Percentiles rank a stretch among this genome's conserved stretches.
phyloP scores from a whole-genome alignment of 2,888 invertebrate species.

The Sphecodes monilicornis region DNA sequence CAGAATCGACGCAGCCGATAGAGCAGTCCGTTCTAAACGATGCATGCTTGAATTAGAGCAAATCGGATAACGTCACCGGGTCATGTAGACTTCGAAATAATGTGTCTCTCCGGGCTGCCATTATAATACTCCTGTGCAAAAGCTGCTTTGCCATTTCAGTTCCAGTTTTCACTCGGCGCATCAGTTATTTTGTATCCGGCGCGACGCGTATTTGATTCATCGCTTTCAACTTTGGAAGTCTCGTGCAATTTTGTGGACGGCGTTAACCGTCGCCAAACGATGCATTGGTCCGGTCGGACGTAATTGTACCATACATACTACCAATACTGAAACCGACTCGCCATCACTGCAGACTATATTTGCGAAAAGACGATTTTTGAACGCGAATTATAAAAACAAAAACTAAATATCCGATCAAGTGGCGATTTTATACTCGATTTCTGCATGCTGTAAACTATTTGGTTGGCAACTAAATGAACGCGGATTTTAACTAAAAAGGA shows the following conservation, averaged over 20 bases:
- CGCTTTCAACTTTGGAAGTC: slow-evolving; percentile 8
- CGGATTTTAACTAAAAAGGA: no score
- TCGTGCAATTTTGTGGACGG: background rate
- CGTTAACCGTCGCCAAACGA: background rate
- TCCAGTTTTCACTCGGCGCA: slow-evolving; percentile 22
- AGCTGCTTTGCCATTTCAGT: background rate
- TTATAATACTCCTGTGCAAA: slow-evolving; percentile 26
- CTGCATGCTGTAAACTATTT: no score
- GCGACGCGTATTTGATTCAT: slow-evolving; percentile 35
- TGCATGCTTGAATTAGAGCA: slow-evolving; percentile 29
- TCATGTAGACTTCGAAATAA: slow-evolving; percentile 37
- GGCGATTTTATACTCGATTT: no score
- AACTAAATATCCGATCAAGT: no score
- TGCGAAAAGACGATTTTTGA: no score
- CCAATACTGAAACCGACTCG: no score
- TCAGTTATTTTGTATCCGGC: slow-evolving; percentile 7
- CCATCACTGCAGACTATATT: no score
- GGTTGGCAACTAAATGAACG: no score
- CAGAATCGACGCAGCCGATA: background rate
- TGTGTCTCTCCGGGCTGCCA: slow-evolving; percentile 8
- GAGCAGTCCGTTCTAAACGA: background rate
- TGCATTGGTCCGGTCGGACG: no score
- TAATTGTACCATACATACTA: no score
- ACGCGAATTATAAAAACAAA: no score
- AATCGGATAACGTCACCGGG: slow-evolving; percentile 38